Base-by-base conservation (phyloP, 1,140 invertebrate genomes). In the Chrysoperla carnea region DNA sequence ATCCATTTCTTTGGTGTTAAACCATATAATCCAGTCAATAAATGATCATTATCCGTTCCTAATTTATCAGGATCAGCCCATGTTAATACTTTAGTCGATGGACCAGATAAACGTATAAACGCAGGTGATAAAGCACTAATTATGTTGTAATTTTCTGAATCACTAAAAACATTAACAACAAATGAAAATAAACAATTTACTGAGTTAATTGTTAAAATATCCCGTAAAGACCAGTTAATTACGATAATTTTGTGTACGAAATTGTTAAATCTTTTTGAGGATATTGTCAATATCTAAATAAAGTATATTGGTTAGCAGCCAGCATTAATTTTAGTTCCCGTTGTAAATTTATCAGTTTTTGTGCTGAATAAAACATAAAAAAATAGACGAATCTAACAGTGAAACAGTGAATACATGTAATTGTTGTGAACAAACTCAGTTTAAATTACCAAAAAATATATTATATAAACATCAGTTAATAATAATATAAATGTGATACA, bases 71-170 rank as follows among this genome's bases (percentile, higher is more conserved):
- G 17, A 2, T 63, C 56, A 1, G 56, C 43, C 43, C 70, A 72
- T 12, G 58, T 58, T 38, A 69, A 59, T 29, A 61, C 60, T 4
- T 64, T 56, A n/a, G 68, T 73, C 40, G 63, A 66, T 1, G 72
- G 63, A 11, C 74, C 74, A 17, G 65, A 69, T 15, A 78, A 62
- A 9, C 74, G 63, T 7, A 78, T 52, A 51, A 69, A 77, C 0
- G 70, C 69, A 5, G 76, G 76, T 7, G 67, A 60, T 9, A 80
- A 50, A 7, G 70, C 68, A 45, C 62, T 65, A 0, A 69, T 72
- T 64, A 78, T 68, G 42, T 66, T 23, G 17, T 23, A 23, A 23
- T 23, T 23, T 23, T 23, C 17, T 23, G 17, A 3, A 5, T 23
- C 17, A 64, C 12, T 63, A 47, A 41, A 64, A 63, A 50, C 63